Percentiles rank a stretch among this genome's conserved stretches.
Evolutionary conservation across 2,113 vertebrate species (phyloP).

Genomic region (Laticauda colubrina): DNA sequence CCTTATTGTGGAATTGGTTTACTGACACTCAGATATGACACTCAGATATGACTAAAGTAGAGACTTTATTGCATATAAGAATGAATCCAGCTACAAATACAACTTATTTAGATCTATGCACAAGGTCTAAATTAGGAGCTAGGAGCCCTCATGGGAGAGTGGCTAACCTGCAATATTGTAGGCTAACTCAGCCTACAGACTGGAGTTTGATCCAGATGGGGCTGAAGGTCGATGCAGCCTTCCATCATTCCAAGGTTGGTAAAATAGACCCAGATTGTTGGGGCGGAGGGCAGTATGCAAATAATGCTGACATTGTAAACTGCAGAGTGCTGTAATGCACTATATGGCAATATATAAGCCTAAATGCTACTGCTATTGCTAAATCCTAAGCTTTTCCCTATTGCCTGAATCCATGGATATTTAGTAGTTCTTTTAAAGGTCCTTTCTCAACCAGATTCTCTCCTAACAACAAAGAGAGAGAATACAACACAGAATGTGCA

Average conservation of each 20-base stretch:
- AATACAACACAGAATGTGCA: neutral
- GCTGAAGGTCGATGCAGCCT: neutral
- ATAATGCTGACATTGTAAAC: neutral
- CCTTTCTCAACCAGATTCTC: neutral
- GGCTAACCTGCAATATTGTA: neutral
- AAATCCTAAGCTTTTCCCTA: neutral
- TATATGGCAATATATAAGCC: neutral
- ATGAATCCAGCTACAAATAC: neutral
- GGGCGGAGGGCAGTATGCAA: neutral
- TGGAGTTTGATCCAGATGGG: neutral
- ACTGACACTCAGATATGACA: neutral
- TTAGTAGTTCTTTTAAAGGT: neutral
- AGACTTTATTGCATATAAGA: neutral
- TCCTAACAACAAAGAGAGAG: neutral
- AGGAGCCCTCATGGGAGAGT: neutral
- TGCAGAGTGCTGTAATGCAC: neutral
- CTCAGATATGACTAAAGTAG: too few species aligned
- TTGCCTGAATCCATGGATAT: neutral
- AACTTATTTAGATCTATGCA: neutral
- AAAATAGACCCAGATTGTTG: neutral
- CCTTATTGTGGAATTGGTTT: neutral
- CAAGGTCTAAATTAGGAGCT: neutral
- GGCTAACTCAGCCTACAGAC: neutral
- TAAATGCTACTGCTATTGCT: neutral
- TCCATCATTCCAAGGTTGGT: neutral